phyloP scores from a whole-genome alignment of 2,113 vertebrate species.

The Triplophysa dalaica region DNA sequence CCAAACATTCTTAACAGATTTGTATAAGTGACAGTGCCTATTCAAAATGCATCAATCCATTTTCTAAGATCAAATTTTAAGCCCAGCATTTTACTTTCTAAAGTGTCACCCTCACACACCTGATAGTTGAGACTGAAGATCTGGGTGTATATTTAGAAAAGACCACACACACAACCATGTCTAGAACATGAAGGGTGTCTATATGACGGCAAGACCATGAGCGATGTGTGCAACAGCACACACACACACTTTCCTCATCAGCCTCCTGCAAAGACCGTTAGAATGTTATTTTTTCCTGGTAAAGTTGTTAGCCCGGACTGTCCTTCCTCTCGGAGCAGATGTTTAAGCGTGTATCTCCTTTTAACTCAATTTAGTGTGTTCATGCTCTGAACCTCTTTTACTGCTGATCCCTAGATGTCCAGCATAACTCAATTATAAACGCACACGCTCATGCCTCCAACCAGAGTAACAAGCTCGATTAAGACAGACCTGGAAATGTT shows the following conservation, averaged over 20 bases:
- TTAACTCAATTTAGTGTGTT: constrained; percentile 51
- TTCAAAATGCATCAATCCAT: not conserved
- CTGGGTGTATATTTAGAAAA: constrained; percentile 47
- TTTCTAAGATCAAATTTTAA: constrained; percentile 5
- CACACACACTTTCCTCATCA: constrained; percentile 44
- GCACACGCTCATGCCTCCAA: constrained; percentile 36
- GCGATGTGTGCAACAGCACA: constrained; percentile 38
- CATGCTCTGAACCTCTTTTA: constrained; percentile 35
- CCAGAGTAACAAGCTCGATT: constrained; percentile 18
- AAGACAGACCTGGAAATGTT: not conserved
- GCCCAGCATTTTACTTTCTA: not conserved
- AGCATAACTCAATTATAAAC: constrained; percentile 56
- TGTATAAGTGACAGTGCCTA: not conserved
- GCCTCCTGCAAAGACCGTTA: constrained; percentile 41
- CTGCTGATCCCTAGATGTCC: constrained; percentile 49
- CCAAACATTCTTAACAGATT: constrained; percentile 4
- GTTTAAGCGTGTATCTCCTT: constrained; percentile 52
- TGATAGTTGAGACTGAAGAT: constrained; percentile 44
- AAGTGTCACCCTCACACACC: constrained; percentile 35
- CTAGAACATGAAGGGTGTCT: constrained; percentile 20
- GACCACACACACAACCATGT: constrained; percentile 42
- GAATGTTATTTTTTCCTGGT: constrained; percentile 44
- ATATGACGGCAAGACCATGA: constrained; percentile 18
- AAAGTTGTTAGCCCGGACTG: constrained; percentile 41
- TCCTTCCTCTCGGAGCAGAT: constrained; percentile 46